phyloP scores from a whole-genome alignment of 2,797 vertebrate species.

The Buphagus erythrorhynchus region DNA sequence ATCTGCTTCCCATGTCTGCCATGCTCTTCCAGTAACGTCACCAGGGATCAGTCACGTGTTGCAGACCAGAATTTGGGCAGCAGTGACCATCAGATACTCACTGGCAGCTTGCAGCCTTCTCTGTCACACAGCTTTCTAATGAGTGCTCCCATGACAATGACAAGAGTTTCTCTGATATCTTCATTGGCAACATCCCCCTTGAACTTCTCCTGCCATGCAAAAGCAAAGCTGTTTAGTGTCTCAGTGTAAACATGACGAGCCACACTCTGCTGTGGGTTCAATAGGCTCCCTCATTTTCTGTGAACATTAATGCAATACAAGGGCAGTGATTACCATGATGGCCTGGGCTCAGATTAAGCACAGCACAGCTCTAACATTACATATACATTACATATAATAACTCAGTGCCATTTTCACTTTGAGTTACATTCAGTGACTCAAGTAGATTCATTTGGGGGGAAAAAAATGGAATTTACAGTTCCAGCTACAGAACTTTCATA shows the following conservation, averaged over 20 bases:
- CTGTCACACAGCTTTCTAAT: constrained; percentile 89
- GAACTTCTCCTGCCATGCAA: constrained; percentile 81
- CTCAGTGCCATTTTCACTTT: background rate
- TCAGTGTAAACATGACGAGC: background rate
- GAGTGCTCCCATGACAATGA: constrained; percentile 92
- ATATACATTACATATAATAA: background rate
- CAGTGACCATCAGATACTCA: constrained; percentile 73
- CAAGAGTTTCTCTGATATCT: constrained; percentile 92
- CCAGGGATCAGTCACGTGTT: rapidly evolving
- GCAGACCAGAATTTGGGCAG: background rate
- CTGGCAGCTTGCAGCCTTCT: constrained; percentile 87
- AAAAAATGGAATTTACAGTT: background rate
- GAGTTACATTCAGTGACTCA: background rate
- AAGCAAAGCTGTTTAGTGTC: constrained; percentile 7
- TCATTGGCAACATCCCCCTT: constrained; percentile 85
- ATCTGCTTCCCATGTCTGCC: background rate
- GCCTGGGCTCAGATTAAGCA: background rate
- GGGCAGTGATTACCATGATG: background rate
- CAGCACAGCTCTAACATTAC: background rate
- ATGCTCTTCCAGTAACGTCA: background rate
- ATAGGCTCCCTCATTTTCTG: background rate
- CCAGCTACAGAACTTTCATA: background rate
- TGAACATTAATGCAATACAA: background rate
- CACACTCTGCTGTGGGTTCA: background rate
- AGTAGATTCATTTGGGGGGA: background rate